These are phyloP conservation scores for Taphrorychus bicolor DNA, from an alignment of 2,888 invertebrate species.

Conservation along the genomic window DNA sequence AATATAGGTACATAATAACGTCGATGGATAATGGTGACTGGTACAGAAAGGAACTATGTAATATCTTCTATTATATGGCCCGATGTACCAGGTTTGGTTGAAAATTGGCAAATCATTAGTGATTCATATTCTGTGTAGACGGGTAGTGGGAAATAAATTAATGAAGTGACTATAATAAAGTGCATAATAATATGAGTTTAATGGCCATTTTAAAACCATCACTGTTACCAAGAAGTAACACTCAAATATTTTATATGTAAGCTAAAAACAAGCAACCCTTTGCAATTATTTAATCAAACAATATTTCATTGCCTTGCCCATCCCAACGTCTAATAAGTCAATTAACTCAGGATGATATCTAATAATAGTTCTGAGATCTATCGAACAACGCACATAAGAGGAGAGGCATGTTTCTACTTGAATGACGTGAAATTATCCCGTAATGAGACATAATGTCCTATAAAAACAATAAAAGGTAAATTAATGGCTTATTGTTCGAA, in stretches of 20 bases:
- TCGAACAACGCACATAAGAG: neutral
- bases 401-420: conserved; percentile 1
- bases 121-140: neutral
- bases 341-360: neutral
- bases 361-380: neutral
- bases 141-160: neutral
- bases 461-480: conserved; percentile 3
- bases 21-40: neutral
- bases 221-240: no score
- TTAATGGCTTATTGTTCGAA: conserved; percentile 3
- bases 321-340: neutral
- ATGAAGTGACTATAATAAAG: neutral
- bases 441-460: neutral
- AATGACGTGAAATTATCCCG: conserved; percentile 1
- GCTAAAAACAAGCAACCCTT: neutral
- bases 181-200: no score
- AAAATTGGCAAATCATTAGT: neutral
- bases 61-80: neutral
- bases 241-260: no score
- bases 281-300: neutral
- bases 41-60: neutral
- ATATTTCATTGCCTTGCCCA: neutral
- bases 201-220: no score
- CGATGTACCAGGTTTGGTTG: neutral
- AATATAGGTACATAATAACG: neutral